These are phyloP conservation scores for Omphaloscelis lunosa DNA, from an alignment of 2,888 invertebrate genomes.

Conservation along the genomic window DNA sequence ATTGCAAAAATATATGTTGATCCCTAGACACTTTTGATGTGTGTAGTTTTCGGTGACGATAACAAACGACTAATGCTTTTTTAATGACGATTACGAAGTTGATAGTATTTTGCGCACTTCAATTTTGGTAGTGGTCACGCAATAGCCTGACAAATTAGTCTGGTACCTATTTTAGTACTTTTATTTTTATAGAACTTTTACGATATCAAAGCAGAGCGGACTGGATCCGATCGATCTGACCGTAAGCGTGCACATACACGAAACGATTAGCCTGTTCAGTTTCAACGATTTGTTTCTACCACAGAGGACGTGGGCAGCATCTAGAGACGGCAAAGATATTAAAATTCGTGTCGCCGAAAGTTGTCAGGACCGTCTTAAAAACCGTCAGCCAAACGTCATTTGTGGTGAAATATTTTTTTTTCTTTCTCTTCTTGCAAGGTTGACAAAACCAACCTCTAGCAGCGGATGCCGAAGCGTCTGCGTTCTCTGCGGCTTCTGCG, in stretches of 20 bases:
- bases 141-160: background rate
- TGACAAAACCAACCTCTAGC: background rate
- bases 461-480: background rate
- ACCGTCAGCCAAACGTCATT: background rate
- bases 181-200: background rate
- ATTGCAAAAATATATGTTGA: no score
- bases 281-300: background rate
- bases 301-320: background rate
- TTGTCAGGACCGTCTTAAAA: background rate
- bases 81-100: constrained; percentile 32
- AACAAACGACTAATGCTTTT: constrained; percentile 41
- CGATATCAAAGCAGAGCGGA: background rate
- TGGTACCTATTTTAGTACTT: background rate
- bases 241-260: background rate
- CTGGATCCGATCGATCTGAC: background rate
- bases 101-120: constrained; percentile 9
- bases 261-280: no score
- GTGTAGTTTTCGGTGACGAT: constrained; percentile 21
- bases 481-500: background rate
- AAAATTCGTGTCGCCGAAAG: background rate
- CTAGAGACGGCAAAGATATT: background rate
- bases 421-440: no score
- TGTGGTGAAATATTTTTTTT: no score
- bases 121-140: constrained; percentile 30
- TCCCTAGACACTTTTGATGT: no score